Conservation (phyloP, 2,797 vertebrate species). For the Vespertilio murinus region DNA sequence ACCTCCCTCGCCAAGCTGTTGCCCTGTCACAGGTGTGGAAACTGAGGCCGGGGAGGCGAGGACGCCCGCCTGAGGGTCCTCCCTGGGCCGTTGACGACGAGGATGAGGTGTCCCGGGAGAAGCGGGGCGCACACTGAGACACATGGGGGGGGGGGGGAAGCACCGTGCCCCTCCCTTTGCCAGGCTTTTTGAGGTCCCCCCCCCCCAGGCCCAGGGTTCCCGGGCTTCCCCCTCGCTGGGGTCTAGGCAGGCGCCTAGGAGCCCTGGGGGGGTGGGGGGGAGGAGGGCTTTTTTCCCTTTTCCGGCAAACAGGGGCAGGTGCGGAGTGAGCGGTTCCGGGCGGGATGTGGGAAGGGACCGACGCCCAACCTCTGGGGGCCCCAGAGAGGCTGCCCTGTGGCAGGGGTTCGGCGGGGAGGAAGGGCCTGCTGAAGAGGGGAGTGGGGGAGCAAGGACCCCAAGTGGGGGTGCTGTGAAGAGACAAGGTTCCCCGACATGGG, state of each 20-base stretch:
- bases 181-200: background rate
- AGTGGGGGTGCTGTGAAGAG: background rate
- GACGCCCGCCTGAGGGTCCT: background rate
- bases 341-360: background rate
- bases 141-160: background rate
- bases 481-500: background rate
- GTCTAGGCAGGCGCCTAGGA: constrained; percentile 34
- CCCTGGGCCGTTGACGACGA: background rate
- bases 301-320: background rate
- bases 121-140: too few relatives aligned
- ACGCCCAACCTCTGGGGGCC: background rate
- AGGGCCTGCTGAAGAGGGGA: background rate
- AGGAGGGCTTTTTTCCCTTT: background rate
- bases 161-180: background rate
- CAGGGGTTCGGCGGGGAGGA: background rate
- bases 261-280: background rate
- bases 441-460: background rate
- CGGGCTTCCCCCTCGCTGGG: background rate
- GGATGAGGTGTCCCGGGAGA: background rate
- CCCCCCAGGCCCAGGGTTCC: background rate
- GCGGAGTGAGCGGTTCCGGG: background rate
- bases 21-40: background rate
- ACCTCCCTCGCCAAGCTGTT: background rate
- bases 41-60: background rate
- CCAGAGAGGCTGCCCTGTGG: fast-evolving